Evolutionary conservation across 2,113 vertebrate genomes (phyloP).

Genomic region (Sminthopsis crassicaudata): DNA sequence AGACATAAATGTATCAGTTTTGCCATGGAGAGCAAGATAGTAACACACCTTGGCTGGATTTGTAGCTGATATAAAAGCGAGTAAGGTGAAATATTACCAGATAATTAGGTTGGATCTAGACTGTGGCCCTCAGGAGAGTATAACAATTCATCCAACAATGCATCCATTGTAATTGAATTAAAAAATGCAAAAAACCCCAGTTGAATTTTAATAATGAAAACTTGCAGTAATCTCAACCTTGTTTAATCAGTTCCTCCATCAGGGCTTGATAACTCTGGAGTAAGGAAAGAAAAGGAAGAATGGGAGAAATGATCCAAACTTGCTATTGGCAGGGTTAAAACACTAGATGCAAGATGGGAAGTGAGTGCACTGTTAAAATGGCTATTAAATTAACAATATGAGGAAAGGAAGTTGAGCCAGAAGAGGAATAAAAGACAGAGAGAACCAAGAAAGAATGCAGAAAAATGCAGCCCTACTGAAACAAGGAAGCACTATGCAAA

Average conservation of each 20-base stretch:
- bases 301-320: background rate
- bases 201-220: background rate
- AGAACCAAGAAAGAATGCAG: background rate
- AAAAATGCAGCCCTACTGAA: background rate
- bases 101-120: background rate
- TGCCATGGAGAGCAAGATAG: background rate
- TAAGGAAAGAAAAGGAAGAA: background rate
- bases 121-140: background rate
- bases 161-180: background rate
- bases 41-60: background rate
- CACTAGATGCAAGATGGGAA: background rate
- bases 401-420: background rate
- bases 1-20: background rate
- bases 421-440: background rate
- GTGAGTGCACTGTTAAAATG: background rate
- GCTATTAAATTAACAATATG: background rate
- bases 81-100: background rate
- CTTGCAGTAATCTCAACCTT: background rate
- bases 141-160: too few relatives aligned
- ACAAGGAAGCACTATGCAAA: background rate
- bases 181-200: background rate
- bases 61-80: background rate
- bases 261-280: background rate
- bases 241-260: background rate
- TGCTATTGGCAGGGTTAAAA: background rate